These are phyloP conservation scores for Chelonia mydas DNA, from an alignment of 2,797 vertebrate genomes.

Conservation along the genomic window DNA sequence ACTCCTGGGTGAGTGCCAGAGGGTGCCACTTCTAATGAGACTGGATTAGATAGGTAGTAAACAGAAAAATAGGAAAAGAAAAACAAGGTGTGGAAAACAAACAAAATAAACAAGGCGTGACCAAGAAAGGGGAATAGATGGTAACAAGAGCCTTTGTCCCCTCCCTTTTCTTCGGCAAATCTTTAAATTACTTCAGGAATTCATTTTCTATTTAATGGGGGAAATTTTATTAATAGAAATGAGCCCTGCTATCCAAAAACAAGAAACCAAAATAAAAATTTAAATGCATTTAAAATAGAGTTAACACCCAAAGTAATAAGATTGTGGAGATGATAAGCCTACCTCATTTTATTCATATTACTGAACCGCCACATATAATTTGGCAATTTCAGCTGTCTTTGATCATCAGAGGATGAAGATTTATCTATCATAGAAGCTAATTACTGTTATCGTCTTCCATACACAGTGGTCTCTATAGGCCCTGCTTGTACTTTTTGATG, in stretches of 20 bases:
- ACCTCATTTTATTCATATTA: slow-evolving; percentile 61
- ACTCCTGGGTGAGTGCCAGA: background rate
- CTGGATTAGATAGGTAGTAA: accelerated
- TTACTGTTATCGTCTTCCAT: slow-evolving; percentile 53
- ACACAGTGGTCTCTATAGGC: slow-evolving; percentile 62
- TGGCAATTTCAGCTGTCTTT: slow-evolving; percentile 72
- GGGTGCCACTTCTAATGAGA: background rate
- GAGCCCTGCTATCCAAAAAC: background rate
- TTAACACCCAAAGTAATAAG: slow-evolving; percentile 24
- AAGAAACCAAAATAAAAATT: background rate
- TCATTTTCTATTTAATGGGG: background rate
- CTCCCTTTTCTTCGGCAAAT: background rate
- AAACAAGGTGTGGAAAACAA: background rate
- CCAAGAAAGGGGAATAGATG: background rate
- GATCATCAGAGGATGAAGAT: slow-evolving; percentile 73
- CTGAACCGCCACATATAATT: slow-evolving; percentile 59
- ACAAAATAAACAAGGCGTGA: background rate
- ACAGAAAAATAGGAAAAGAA: background rate
- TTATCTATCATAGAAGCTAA: slow-evolving; percentile 72
- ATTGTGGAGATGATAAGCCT: slow-evolving; percentile 49
- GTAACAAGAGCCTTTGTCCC: background rate
- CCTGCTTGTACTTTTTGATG: slow-evolving; percentile 48
- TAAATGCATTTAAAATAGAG: slow-evolving; percentile 50
- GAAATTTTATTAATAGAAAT: background rate
- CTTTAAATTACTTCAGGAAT: background rate